phyloP scores from a whole-genome alignment of 2,797 vertebrate genomes.

The Sebastes minor region DNA sequence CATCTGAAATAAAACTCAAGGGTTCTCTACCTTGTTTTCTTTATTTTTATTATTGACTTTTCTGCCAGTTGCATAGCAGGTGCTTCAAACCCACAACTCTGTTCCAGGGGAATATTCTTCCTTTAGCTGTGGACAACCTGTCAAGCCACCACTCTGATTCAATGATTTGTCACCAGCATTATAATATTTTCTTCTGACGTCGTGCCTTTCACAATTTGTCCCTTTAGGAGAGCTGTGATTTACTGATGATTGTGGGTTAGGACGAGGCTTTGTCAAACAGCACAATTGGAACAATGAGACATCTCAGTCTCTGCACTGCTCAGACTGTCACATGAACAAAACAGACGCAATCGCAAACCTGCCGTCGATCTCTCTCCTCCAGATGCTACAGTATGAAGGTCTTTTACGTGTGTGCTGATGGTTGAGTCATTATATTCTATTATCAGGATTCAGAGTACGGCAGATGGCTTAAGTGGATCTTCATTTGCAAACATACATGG shows the following conservation, averaged over 20 bases:
- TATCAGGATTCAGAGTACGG: neutral
- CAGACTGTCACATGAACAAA: neutral
- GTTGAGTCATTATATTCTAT: neutral
- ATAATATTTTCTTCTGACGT: neutral
- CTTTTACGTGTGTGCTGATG: neutral
- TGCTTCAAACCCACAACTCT: neutral
- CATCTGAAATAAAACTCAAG: constrained; percentile 1
- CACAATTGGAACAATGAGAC: constrained; percentile 24
- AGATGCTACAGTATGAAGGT: constrained; percentile 3
- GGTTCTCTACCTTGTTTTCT: neutral
- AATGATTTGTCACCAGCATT: neutral
- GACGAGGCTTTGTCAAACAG: neutral
- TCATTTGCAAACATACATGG: neutral
- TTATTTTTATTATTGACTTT: neutral
- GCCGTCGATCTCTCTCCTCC: neutral
- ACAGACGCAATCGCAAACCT: neutral
- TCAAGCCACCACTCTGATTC: neutral
- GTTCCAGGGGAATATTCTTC: neutral
- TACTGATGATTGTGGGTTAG: neutral
- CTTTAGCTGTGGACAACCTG: neutral
- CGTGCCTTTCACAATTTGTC: neutral
- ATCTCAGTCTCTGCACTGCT: neutral
- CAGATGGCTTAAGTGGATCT: constrained; percentile 15
- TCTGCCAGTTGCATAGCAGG: neutral
- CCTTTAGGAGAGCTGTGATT: neutral